A percentile compares a stretch with the other conserved stretches of the same genome.
phyloP scores from a whole-genome alignment of 2,113 vertebrate species.

The Sapajus apella region DNA sequence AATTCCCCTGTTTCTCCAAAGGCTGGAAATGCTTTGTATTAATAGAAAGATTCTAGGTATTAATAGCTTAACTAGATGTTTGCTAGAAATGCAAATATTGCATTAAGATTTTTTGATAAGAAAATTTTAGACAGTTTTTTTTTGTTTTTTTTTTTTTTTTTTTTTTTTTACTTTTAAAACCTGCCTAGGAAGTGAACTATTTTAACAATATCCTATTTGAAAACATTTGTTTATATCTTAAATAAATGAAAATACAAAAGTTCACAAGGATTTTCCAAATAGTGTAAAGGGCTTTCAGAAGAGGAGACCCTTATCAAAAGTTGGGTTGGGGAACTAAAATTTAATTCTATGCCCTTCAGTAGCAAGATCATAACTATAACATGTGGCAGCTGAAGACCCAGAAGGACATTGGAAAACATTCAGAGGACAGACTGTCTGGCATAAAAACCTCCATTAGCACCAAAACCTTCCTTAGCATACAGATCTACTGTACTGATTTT shows the following conservation, averaged over 20 bases:
- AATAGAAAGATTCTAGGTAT: not conserved
- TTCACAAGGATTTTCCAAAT: not conserved
- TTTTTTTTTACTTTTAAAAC: not conserved
- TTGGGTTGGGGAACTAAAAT: not conserved
- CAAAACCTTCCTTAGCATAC: constrained; percentile 39
- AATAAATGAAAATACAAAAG: not conserved
- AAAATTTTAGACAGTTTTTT: not conserved
- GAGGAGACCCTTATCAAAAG: not conserved
- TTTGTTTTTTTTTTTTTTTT: not conserved
- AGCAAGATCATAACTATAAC: not conserved
- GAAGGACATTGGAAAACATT: not conserved
- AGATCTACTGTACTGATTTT: constrained; percentile 38
- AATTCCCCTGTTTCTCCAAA: not conserved
- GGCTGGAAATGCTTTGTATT: not conserved
- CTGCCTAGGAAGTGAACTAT: not conserved
- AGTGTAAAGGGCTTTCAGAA: not conserved
- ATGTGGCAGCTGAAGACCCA: not conserved
- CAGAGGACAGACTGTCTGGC: not conserved
- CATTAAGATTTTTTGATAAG: not conserved
- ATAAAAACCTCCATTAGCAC: not conserved
- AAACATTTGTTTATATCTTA: not conserved
- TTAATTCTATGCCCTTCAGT: not conserved
- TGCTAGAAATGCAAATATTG: not conserved
- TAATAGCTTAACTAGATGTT: not conserved
- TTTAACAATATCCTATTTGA: not conserved